phyloP scores from a whole-genome alignment of 1,140 invertebrate species.

The Brachionus koreanus region DNA sequence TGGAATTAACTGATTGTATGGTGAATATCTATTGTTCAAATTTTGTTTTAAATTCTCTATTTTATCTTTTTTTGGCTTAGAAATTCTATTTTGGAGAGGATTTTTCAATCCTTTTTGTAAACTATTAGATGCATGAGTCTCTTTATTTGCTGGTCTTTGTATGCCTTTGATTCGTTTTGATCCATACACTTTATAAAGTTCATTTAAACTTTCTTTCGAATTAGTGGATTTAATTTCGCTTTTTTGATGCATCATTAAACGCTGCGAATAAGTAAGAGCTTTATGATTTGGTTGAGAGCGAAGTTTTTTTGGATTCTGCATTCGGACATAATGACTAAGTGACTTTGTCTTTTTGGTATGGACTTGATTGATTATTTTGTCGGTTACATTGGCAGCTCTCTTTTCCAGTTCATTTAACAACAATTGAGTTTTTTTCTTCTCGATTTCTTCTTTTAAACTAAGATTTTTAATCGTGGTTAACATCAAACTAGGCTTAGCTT shows the following conservation, averaged over 20 bases:
- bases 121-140: background rate
- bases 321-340: background rate
- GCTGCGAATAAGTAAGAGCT: conserved; percentile 2
- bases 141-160: background rate
- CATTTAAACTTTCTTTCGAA: background rate
- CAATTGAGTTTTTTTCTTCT: background rate
- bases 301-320: conserved; percentile 29
- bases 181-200: conserved; percentile 29
- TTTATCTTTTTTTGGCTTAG: background rate
- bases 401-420: conserved; percentile 31
- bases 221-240: background rate
- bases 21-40: background rate
- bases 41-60: background rate
- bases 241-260: conserved; percentile 23
- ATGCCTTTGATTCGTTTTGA: conserved; percentile 1
- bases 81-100: background rate
- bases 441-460: background rate
- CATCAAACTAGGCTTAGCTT: conserved; percentile 7
- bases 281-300: background rate
- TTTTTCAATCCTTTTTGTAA: background rate
- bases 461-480: background rate
- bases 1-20: background rate
- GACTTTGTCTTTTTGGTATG: background rate
- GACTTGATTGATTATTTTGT: background rate
- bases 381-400: background rate